Base-by-base conservation (phyloP, 1,140 invertebrate genomes). In the Scaptomyza pallida region DNA sequence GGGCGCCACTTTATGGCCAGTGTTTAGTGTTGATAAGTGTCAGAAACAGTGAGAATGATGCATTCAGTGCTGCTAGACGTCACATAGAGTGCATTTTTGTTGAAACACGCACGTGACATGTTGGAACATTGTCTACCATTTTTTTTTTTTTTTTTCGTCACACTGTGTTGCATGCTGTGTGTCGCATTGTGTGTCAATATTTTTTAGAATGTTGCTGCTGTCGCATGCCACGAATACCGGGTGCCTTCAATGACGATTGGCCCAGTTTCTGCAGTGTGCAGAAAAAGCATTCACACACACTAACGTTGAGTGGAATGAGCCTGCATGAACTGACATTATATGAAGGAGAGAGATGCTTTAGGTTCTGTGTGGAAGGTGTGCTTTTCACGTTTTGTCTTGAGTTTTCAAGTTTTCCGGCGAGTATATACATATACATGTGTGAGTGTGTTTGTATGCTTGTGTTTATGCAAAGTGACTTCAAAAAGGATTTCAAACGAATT, bases 401-500 rank as follows among this genome's bases (percentile, higher is more conserved):
- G 37, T 43, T 51, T 44, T 43, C 37, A 45, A 68, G 45, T 67
- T 51, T 60, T 43, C 8, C 12, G 12, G 45, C n/a, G n/a, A 21
- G 23, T 19, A 41, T n/a, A n/a, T n/a, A n/a, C n/a, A n/a, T n/a
- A n/a, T n/a, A n/a, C n/a, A n/a, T 56, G 51, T 16, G 26, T 17
- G 17, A 33, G 37, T 33, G 41, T 45, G 45, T 13, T 12, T 47
- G 62, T 48, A 37, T 17, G 54, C 40, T 63, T 60, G 48, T 54
- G 44, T 44, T 63, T 74, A 78, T 74, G 75, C 76, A 78, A 79
- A 78, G 71, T 78, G 76, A 74, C 33, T 72, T 72, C 47, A 68
- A 72, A 78, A 78, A 78, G 76, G 76, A 78, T 78, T 78, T 73
- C 75, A 78, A 78, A 79, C 76, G 76, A 79, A 79, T 79, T 78